Evolutionary conservation across 2,888 invertebrate genomes (phyloP), one percentile per base, ranked within the genome.

Genomic region (Meiosimyza platycephala): DNA sequence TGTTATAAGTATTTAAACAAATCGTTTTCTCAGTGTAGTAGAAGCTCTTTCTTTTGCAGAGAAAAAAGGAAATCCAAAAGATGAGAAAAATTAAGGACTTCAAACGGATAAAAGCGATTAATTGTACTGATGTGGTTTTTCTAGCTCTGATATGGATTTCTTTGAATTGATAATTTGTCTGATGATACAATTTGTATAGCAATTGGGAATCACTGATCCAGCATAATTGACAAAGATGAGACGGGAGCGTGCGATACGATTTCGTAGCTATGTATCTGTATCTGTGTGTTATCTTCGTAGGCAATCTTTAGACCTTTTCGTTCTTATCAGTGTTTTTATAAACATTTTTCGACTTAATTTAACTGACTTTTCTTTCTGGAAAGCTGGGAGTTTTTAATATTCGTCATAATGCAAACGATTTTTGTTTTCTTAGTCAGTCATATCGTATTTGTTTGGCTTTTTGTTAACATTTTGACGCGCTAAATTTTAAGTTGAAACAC

Each of bases 271-370:
- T 64, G 52, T 9, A 18, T 47, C 15, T 50, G 65, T 57, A 33
- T 51, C 18, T 47, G 33, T 54, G 22, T 47, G 40, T 78, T 79
- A 78, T 79, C 77, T 76, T 52, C 54, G 55, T 68, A 73, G 74
- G 75, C 77, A 76, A 79, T 79, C 79, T 79, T 12, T 51, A 78
- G 77, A 79, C 79, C 78, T 77, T 78, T 78, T 71, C 68, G 68
- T 70, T 70, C 74, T 82, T 82, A 82, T 83, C 82, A 73, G 48
- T 18, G 40, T 68, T 62, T 12, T 40, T 64, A 9, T 52, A 51
- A 59, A 22, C 52, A 47, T 52, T 60, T 71, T 28, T 59, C n/a
- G 59, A 28, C 28, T 40, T 13, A 62, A 13, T 52, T 48, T 71
- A 40, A 15, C 33, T 15, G n/a, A 16, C 40, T 22, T 59, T 50